phyloP scores from a whole-genome alignment of 2,888 invertebrate species.

The Trypoxylon attenuatum region DNA sequence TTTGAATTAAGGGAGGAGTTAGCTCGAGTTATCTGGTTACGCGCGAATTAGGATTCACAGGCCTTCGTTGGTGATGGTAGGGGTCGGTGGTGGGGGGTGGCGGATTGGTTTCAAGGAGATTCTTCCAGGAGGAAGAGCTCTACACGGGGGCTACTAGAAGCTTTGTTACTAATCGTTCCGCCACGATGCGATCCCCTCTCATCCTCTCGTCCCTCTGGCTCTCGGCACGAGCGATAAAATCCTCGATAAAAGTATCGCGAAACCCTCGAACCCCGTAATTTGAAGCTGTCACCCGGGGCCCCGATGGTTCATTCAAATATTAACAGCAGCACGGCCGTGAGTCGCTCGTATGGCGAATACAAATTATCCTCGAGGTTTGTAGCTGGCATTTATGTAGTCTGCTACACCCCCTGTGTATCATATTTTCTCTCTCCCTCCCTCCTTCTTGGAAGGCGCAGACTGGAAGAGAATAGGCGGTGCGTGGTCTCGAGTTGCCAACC shows the following conservation, averaged over 20 bases:
- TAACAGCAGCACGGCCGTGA: no score
- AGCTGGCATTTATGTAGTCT: not conserved
- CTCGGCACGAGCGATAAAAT: no score
- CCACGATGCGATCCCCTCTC: conserved; percentile 3
- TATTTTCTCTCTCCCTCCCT: not conserved
- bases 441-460: not conserved
- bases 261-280: no score
- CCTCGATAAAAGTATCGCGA: no score
- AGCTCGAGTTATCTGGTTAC: conserved; percentile 45
- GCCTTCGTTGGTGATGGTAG: conserved; percentile 8
- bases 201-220: conserved; percentile 1
- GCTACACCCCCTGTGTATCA: not conserved
- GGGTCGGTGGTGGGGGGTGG: conserved; percentile 12
- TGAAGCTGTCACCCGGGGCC: no score
- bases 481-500: conserved; percentile 50
- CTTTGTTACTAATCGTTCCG: conserved; percentile 39
- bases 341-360: not conserved
- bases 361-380: not conserved
- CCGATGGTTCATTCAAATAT: no score
- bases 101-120: conserved; percentile 11
- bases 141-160: conserved; percentile 24
- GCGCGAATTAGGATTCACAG: conserved; percentile 28
- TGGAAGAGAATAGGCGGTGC: conserved; percentile 63
- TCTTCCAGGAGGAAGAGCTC: conserved; percentile 21
- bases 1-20: conserved; percentile 35